Percentiles rank a stretch among this genome's conserved stretches.
phyloP scores from a whole-genome alignment of 2,888 invertebrate species.

The Unio pictorum region DNA sequence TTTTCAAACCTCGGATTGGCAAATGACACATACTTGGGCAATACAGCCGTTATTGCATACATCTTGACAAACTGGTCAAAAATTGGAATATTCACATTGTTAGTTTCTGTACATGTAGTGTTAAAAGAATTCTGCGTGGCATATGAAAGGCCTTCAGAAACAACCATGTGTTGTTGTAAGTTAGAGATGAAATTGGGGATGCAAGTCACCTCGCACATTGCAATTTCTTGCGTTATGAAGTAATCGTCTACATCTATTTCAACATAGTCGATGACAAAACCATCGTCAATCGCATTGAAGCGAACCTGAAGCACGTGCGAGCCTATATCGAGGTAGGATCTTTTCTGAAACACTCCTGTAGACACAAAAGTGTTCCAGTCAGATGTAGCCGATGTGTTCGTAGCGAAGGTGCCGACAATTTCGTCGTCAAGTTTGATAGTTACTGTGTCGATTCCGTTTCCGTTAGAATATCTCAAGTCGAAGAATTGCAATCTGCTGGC shows the following conservation, averaged over 20 bases:
- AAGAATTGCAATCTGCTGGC: slow-evolving; percentile 12
- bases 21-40: slow-evolving; percentile 9
- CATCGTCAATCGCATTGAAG: no score
- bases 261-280: slow-evolving; percentile 27
- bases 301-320: slow-evolving; percentile 1
- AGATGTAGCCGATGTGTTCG: slow-evolving; percentile 5
- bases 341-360: slow-evolving; percentile 16
- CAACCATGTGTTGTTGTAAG: not conserved
- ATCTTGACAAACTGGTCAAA: slow-evolving; percentile 4
- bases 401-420: slow-evolving; percentile 15
- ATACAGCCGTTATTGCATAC: slow-evolving; percentile 4
- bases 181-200: slow-evolving; percentile 1
- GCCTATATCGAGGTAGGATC: slow-evolving; percentile 15
- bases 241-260: slow-evolving; percentile 12
- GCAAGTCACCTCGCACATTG: slow-evolving; percentile 6
- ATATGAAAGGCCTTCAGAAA: not conserved
- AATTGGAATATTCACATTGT: slow-evolving; percentile 10
- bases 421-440: slow-evolving; percentile 16
- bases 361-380: slow-evolving; percentile 12
- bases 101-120: slow-evolving; percentile 7
- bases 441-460: slow-evolving; percentile 10
- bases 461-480: slow-evolving; percentile 23
- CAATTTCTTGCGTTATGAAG: slow-evolving; percentile 1
- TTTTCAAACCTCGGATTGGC: slow-evolving; percentile 3
- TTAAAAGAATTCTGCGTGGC: slow-evolving; percentile 7